A percentile compares a stretch with the other conserved stretches of the same genome.
Evolutionary conservation across 2,797 vertebrate genomes (phyloP).

Genomic region (Pantherophis alleghaniensis): DNA sequence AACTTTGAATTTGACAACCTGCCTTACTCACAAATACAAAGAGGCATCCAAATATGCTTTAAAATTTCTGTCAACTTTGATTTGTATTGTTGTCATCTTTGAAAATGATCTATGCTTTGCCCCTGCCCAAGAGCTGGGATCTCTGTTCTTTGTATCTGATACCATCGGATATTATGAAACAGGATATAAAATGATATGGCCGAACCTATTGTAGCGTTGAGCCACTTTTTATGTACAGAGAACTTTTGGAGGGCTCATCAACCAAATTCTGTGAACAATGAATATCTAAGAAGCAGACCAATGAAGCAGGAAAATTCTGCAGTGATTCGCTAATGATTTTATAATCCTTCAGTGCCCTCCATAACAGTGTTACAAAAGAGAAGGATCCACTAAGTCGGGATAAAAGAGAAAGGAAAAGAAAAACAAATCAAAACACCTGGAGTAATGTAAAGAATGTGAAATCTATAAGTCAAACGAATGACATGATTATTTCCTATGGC

Average conservation of each 20-base stretch:
- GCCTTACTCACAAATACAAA: conserved; percentile 31
- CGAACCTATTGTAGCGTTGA: background rate
- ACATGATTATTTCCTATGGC: background rate
- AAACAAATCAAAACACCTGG: background rate
- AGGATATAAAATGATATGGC: conserved; percentile 5
- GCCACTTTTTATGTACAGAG: background rate
- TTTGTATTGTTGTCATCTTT: conserved; percentile 21
- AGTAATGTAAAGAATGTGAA: background rate
- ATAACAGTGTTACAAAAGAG: background rate
- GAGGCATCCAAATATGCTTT: conserved; percentile 34
- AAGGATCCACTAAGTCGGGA: background rate
- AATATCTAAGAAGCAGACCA: background rate
- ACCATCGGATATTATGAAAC: conserved; percentile 4
- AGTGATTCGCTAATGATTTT: background rate
- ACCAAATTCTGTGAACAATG: background rate
- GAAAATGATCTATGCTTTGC: conserved; percentile 15
- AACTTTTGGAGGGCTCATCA: background rate
- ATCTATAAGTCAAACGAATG: background rate
- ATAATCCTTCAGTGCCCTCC: background rate
- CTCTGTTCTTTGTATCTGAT: background rate
- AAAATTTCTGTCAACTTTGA: conserved; percentile 27
- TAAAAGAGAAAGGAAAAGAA: background rate
- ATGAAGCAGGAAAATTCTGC: background rate
- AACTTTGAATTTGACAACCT: conserved; percentile 49
- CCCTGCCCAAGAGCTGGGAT: background rate